Conservation (phyloP, 2,888 invertebrate species). For the Latheticus oryzae region DNA sequence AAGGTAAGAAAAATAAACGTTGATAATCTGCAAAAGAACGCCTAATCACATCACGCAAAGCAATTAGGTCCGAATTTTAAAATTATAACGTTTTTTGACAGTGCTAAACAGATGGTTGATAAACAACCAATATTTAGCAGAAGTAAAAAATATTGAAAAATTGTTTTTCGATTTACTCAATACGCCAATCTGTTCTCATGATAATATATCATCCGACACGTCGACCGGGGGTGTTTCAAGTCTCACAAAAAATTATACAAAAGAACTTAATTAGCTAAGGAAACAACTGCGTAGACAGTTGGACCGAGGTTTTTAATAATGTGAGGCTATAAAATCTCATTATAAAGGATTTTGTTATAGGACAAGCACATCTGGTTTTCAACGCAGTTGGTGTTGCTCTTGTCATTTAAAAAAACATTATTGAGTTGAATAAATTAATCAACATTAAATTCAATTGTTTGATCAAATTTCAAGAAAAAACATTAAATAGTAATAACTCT, state of each 20-base stretch:
- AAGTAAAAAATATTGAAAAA: slow-evolving; percentile 24
- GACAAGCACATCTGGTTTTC: slow-evolving; percentile 40
- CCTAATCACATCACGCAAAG: slow-evolving; percentile 39
- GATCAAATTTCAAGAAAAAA: slow-evolving; percentile 19
- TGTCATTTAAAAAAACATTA: slow-evolving; percentile 37
- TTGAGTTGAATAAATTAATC: no score
- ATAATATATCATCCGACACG: slow-evolving; percentile 34
- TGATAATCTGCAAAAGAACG: slow-evolving; percentile 40
- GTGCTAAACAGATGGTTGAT: slow-evolving; percentile 30
- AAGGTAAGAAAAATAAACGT: slow-evolving; percentile 34
- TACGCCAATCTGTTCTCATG: slow-evolving; percentile 30
- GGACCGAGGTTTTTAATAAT: slow-evolving; percentile 38
- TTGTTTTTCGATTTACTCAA: slow-evolving; percentile 18
- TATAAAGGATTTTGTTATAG: slow-evolving; percentile 39
- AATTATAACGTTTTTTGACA: slow-evolving; percentile 32
- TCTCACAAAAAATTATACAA: slow-evolving; percentile 34
- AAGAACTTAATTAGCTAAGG: slow-evolving; percentile 41
- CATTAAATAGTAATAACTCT: slow-evolving; percentile 39
- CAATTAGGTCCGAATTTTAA: slow-evolving; percentile 37
- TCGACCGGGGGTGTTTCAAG: slow-evolving; percentile 35
- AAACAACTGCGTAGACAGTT: slow-evolving; percentile 40
- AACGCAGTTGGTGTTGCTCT: slow-evolving; percentile 26
- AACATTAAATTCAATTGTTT: no score
- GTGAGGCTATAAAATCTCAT: slow-evolving; percentile 38
- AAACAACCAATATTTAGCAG: slow-evolving; percentile 18